Base-by-base conservation (phyloP, 2,888 invertebrate species). In the Branchellion lobata region DNA sequence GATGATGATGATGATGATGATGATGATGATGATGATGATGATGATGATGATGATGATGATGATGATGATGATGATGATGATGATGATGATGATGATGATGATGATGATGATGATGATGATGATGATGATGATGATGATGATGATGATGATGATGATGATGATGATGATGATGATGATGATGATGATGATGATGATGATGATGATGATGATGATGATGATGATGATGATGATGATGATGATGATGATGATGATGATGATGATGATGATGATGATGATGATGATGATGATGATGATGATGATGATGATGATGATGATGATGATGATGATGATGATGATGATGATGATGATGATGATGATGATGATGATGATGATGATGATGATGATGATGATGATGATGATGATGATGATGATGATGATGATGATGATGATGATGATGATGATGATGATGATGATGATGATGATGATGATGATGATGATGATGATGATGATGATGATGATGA, bases 81-180 rank as follows among this genome's bases (percentile, higher is more conserved):
- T 11, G 68, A 3, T 68, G 1, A 68, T 68, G 27, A 24, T 11
- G 21, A 24, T 68, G 68, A 68, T 68, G n/a, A 68, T 68, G 21
- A 36, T 40, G n/a, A 36, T 24, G 40, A 73, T 36, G 73, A 33
- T 40, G 40, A 33, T 40, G 73, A 72, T 72, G 27, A 68, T n/a
- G 21, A 68, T 68, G 21, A 68, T 68, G 21, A 24, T 11, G 68
- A 3, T 68, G 1, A 68, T 68, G 27, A 24, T 11, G 21, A 24
- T 68, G 68, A 68, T 68, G n/a, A 68, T 68, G 21, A 36, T 40
- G n/a, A 36, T 24, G 40, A 73, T 36, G 73, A 33, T 40, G 40
- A 33, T 40, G 73, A 72, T 72, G 27, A 68, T n/a, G 21, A 68
- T 68, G 21, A 68, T 68, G 21, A 24, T 11, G 68, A 3, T 68